phyloP scores from a whole-genome alignment of 2,888 invertebrate genomes.

The Caenorhabditis sinica region DNA sequence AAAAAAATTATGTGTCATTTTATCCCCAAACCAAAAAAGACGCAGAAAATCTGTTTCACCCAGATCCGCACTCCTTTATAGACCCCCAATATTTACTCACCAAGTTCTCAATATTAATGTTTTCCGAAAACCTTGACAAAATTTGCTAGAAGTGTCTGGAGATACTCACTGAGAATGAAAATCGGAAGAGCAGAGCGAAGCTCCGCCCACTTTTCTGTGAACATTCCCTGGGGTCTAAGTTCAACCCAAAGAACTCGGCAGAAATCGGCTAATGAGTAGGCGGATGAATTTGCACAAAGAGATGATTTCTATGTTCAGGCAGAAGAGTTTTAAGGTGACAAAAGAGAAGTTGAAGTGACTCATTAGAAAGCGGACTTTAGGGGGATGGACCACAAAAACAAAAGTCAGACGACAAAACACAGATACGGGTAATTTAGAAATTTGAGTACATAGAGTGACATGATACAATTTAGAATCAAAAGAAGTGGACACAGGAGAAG shows the following conservation, averaged over 20 bases:
- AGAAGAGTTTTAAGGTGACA: not conserved
- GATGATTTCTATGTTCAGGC: not conserved
- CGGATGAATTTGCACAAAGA: not conserved
- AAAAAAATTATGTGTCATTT: not conserved
- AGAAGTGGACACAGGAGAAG: constrained; percentile 18
- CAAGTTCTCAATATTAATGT: constrained; percentile 10
- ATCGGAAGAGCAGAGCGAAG: not conserved
- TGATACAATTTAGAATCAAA: constrained; percentile 10
- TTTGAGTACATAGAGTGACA: constrained; percentile 23
- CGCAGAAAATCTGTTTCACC: not conserved
- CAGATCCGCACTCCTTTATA: not conserved
- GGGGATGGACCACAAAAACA: constrained; percentile 16
- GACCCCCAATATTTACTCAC: not conserved
- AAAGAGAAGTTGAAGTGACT: constrained; percentile 3
- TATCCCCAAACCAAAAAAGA: not conserved
- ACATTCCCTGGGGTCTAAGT: constrained; percentile 6
- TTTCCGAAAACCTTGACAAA: constrained; percentile 12
- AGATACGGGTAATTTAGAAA: constrained; percentile 22
- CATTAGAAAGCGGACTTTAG: not conserved
- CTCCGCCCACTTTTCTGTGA: constrained; percentile 6
- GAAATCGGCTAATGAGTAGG: not conserved
- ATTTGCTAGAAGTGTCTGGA: constrained; percentile 20
- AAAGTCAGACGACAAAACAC: constrained; percentile 14
- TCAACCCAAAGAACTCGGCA: not conserved
- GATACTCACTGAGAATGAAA: not conserved